A percentile compares a stretch with the other conserved stretches of the same genome.
phyloP scores from a whole-genome alignment of 2,113 vertebrate genomes.

The Gymnogyps californianus region DNA sequence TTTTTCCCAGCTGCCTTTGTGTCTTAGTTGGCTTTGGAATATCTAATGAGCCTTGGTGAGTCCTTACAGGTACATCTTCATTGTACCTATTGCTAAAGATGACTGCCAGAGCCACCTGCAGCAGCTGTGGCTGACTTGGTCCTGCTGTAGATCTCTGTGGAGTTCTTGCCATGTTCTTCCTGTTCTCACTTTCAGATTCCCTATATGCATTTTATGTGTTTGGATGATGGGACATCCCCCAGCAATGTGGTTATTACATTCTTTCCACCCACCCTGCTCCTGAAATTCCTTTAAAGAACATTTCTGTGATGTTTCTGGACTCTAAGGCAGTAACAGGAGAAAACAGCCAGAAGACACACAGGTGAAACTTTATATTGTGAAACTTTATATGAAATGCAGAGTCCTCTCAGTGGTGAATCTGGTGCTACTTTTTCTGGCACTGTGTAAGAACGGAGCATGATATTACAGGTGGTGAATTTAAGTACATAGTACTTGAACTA shows the following conservation, averaged over 20 bases:
- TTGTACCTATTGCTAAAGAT: background rate
- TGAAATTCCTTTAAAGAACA: background rate
- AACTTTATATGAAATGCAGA: background rate
- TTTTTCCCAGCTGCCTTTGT: background rate
- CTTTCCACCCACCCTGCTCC: fast-evolving
- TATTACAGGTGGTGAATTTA: background rate
- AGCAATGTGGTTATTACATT: background rate
- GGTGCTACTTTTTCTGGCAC: background rate
- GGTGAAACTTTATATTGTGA: background rate
- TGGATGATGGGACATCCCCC: background rate
- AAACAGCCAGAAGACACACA: background rate
- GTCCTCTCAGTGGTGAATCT: background rate
- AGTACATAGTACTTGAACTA: background rate
- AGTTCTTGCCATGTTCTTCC: background rate
- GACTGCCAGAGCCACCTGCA: background rate
- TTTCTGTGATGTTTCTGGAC: background rate
- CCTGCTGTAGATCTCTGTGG: fast-evolving
- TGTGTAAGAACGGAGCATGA: background rate
- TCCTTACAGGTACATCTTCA: background rate
- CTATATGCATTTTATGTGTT: background rate
- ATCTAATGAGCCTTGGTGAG: background rate
- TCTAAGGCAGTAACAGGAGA: background rate
- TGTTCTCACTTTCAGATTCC: background rate
- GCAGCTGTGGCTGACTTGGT: background rate
- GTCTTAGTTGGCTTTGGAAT: background rate